Evolutionary conservation across 2,888 invertebrate genomes (phyloP), one percentile per base, ranked within the genome.

Genomic region (Machimus rusticus): DNA sequence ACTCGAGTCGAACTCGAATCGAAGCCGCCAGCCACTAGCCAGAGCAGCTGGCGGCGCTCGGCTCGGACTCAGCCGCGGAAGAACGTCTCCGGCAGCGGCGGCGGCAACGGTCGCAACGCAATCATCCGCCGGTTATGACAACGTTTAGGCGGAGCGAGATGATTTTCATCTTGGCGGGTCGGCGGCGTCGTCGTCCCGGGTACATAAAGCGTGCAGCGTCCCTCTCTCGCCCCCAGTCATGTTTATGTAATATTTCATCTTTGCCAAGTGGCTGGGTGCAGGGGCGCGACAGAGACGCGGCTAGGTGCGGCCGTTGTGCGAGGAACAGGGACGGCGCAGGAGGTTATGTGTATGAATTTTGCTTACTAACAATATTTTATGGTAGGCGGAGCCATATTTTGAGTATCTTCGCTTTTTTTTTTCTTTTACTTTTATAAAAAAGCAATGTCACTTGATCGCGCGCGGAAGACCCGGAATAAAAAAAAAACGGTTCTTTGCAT

Each of bases 101-200:
- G 39, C 57, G 28, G 86, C 66, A 14, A 14, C 43, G 55, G n/a
- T 46, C 66, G 55, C 77, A 55, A 37, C 66, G 55, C 76, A 55
- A 55, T 74, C 82, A 84, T 85, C 66, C 51, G 3, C 4, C 74
- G 91, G 28, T 93, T 92, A 92, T 92, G 92, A 92, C 92, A 92
- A 92, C 91, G 90, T 92, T 39, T 92, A 93, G 93, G 92, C 93
- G 92, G 93, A 91, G 93, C 92, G 91, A 91, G 91, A 90, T 85
- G 74, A 85, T 85, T 74, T 85, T 85, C 85, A 85, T 77, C 76
- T 86, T 46, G 37, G 55, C 82, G 46, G 19, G 51, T 23, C 84
- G 74, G 51, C 51, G n/a, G 16, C 51, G 51, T 51, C 39, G n/a
- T 46, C n/a, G 39, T 78, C 16, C 39, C 39, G 39, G 39, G 8